Evolutionary conservation across 2,888 invertebrate genomes (phyloP), one percentile per base, ranked within the genome.

Genomic region (Cylloceria caligata): DNA sequence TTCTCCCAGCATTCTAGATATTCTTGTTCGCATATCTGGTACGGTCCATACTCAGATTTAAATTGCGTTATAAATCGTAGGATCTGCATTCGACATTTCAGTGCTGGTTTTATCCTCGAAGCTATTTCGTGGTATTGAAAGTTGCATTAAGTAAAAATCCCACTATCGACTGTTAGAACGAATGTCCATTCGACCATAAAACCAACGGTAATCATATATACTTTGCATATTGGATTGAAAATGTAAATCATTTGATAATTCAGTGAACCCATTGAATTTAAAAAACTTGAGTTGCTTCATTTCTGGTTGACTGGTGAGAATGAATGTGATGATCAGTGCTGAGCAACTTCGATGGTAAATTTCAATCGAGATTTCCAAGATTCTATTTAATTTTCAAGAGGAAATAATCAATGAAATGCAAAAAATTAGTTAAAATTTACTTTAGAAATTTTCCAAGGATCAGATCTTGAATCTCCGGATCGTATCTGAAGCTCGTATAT

Each of bases 1-100:
- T 36, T 64, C 21, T 83, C 72, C 27, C 49, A 27, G 4, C 47
- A 11, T 0, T 34, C 42, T 6, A 57, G 21, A 42, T 79, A 52
- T 47, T 60, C 80, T n/a, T 81, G 76, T 57, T 60, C 83, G 27
- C 72, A 76, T 52, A 57, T 55, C 42, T 55, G 83, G 83, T 83
- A 80, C 16, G 39, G 0, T 27, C 36, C 30, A n/a, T 39, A 27
- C 3, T 16, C 1, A 34, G 5, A 47, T 13, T 65, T 24, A 1
- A 7, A 2, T 30, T 27, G 3, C 39, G 3, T 13, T 19, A 13
- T 9, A 21, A 24, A 36, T 36, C n/a, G 2, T 2, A 3, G 5
- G 30, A 27, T 19, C 30, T 27, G 3, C 45, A 27, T 24, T 45
- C n/a, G n/a, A n/a, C n/a, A n/a, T n/a, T n/a, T n/a, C n/a, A n/a